Evolutionary conservation across 2,888 invertebrate species (phyloP), one percentile per base, ranked within the genome.

Genomic region (Drosophila anomalata): DNA sequence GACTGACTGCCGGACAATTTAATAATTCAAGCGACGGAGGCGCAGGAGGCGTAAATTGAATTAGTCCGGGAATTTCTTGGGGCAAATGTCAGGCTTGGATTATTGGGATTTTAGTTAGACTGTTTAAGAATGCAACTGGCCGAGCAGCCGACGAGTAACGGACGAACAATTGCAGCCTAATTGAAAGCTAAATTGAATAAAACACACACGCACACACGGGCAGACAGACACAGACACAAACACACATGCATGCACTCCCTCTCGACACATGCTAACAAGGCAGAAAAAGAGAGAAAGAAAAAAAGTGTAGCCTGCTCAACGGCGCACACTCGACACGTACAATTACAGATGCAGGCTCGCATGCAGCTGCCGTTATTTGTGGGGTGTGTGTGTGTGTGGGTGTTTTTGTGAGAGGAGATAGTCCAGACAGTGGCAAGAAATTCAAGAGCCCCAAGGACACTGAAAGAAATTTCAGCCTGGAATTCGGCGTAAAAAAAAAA

Each of bases 81-180:
- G 31, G 46, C 53, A 67, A 52, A 53, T 67, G 68, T 65, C 68
- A 39, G 67, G 26, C 52, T 29, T 52, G 63, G 63, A 67, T 57
- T 57, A 73, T 73, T 73, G 54, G 54, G 52, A 63, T 56, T 58
- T 62, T 48, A 63, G 63, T 62, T 54, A 65, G 57, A 62, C 88
- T 83, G 84, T 75, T 88, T 88, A 78, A 82, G 79, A 86, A 82
- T 82, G 88, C 81, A 81, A 78, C 74, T 71, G 82, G 68, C 62
- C 77, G 77, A 66, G 73, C 66, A 17, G 1, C 17, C 1, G 17
- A 17, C 14, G 17, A 17, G 17, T 1, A 61, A 73, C 78, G 81
- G 73, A 80, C 88, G 88, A 88, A 84, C 88, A 84, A 88, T 87
- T 87, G 88, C 81, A 84, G 84, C 81, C 84, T 88, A 84, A 84